phyloP scores from a whole-genome alignment of 2,888 invertebrate species.

The Noctua fimbriata region DNA sequence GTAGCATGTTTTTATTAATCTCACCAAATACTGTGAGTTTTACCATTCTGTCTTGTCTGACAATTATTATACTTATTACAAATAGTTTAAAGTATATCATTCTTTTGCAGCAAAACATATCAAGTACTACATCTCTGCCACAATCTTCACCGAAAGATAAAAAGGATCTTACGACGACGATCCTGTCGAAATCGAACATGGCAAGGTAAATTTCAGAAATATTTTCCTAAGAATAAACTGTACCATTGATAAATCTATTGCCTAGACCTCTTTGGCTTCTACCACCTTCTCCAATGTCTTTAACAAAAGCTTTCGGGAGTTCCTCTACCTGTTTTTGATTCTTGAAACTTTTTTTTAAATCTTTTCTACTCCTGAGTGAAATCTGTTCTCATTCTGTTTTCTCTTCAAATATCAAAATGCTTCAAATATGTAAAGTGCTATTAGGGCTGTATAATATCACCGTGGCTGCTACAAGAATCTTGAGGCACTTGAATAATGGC shows the following conservation, averaged over 20 bases:
- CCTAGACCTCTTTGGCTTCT: background rate
- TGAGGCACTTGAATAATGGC: background rate
- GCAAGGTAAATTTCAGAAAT: conserved; percentile 91
- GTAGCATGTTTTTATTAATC: conserved; percentile 61
- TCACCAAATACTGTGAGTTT: conserved; percentile 62
- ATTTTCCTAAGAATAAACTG: background rate
- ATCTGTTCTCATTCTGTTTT: background rate
- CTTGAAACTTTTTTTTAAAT: background rate
- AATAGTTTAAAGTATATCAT: background rate
- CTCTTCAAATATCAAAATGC: background rate
- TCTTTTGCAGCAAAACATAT: conserved; percentile 89
- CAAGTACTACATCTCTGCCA: conserved; percentile 86
- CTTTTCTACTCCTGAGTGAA: background rate
- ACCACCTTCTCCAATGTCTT: background rate
- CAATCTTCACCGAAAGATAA: conserved; percentile 90
- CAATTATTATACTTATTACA: background rate
- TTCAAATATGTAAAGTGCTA: no score
- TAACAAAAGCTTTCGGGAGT: no score
- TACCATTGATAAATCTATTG: background rate
- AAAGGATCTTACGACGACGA: conserved; percentile 91
- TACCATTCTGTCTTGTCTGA: conserved; percentile 20
- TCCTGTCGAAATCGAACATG: conserved; percentile 94
- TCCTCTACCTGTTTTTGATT: background rate
- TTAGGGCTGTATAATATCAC: no score
- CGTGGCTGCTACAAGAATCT: background rate